Conservation (phyloP, 2,113 vertebrate species). For the Vombatus ursinus region DNA sequence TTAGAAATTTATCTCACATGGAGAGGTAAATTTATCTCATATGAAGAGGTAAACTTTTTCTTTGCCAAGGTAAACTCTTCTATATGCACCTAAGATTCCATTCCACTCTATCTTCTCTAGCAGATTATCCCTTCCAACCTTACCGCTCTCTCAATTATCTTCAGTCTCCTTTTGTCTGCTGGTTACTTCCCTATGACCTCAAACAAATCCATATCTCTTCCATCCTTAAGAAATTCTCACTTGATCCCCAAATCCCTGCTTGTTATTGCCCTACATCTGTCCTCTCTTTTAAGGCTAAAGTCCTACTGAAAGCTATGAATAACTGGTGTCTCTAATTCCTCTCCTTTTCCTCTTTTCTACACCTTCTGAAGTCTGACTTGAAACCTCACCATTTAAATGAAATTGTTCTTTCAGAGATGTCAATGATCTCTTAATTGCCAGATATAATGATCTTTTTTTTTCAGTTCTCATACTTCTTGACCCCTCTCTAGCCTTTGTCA, state of each 20-base stretch:
- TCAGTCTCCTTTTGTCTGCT: background rate
- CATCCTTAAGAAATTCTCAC: background rate
- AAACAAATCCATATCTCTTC: background rate
- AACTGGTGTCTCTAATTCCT: background rate
- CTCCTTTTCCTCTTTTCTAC: background rate
- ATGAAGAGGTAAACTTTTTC: background rate
- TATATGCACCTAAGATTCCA: background rate
- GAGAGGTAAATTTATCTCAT: too few species aligned
- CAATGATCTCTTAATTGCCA: background rate
- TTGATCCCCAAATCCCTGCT: background rate
- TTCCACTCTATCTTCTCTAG: background rate
- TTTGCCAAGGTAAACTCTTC: background rate
- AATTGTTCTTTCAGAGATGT: background rate
- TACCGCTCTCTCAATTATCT: background rate
- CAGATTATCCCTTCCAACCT: background rate
- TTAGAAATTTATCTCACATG: too few species aligned
- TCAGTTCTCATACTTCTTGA: background rate
- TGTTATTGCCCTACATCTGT: background rate
- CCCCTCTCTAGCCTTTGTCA: background rate
- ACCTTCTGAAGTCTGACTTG: background rate
- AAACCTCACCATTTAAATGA: background rate
- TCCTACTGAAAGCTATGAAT: too few species aligned
- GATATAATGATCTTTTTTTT: background rate
- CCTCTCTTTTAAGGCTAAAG: background rate
- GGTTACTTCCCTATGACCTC: background rate